Evolutionary conservation across 2,888 invertebrate genomes (phyloP), one percentile per base, ranked within the genome.

Genomic region (Drosophila melanosoma): DNA sequence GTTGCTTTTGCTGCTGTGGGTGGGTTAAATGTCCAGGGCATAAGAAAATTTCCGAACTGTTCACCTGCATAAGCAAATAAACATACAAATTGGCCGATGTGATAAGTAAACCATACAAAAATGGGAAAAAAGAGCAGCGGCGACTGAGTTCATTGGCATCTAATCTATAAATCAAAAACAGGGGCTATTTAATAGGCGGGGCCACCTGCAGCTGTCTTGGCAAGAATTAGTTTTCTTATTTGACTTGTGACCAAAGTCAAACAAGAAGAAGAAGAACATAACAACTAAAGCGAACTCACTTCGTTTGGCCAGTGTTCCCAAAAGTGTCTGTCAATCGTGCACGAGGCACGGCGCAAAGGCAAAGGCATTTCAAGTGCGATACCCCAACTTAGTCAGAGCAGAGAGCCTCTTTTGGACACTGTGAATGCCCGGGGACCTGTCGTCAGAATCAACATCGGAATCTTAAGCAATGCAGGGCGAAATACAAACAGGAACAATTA

Each of bases 131-230:
- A 38, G 56, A 70, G 45, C 60, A 66, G 32, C 56, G 48, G 52
- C 64, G 67, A 38, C 45, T 40, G 52, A 82, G 87, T 83, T 83
- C 83, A 83, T 87, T 84, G 83, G 81, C 81, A 78, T 69, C 69
- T 89, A 83, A 78, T 69, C 69, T 89, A 83, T 83, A 88, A 83
- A 88, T 83, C 89, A 88, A 88, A 83, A 86, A 83, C 83, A 88
- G 78, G 61, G 62, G 40, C 79, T 51, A 77, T 74, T 79, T 67
- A 79, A 77, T 77, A 67, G 79, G 75, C 77, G 63, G 49, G 48
- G 42, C 63, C 77, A 77, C 79, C 77, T 77, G 77, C 76, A 74
- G 62, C 42, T 48, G 68, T 69, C 69, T 68, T 62, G 59, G 85
- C 64, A 83, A 78, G 87, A 88, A 83, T 83, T 83, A 88, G 78